Percentiles rank a stretch among this genome's conserved stretches.
Conservation (phyloP, 2,113 vertebrate genomes). For the Chaetodon auriga region DNA sequence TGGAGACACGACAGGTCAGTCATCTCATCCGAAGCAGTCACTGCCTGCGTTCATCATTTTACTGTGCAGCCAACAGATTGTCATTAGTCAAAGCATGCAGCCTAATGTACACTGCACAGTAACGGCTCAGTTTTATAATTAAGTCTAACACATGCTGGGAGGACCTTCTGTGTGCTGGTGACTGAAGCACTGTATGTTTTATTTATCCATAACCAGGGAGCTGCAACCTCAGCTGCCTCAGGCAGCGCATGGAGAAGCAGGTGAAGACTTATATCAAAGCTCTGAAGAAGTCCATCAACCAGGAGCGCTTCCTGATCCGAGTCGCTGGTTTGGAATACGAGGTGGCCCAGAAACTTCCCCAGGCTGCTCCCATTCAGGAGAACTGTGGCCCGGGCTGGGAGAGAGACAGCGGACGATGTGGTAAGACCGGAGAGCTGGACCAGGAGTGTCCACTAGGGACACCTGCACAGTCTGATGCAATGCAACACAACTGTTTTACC, state of each 20-base stretch:
- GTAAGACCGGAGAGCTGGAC: constrained; percentile 84
- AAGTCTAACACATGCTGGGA: too few species aligned
- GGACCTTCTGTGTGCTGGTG: not conserved
- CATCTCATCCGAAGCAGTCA: too few species aligned
- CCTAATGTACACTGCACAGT: not conserved
- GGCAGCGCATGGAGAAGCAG: constrained; percentile 93
- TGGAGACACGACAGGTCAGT: constrained; percentile 93
- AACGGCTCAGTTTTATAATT: not conserved
- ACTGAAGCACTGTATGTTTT: not conserved
- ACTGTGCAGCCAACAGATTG: not conserved
- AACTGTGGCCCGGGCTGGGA: constrained; percentile 89
- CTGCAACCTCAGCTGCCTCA: constrained; percentile 93
- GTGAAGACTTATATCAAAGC: constrained; percentile 95
- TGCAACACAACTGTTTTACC: not conserved
- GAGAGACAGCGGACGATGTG: constrained; percentile 91
- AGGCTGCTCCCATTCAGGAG: constrained; percentile 63
- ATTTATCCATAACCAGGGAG: constrained; percentile 80
- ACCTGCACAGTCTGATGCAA: not conserved
- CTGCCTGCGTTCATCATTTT: not conserved
- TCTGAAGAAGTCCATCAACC: constrained; percentile 97
- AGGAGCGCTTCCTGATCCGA: constrained; percentile 96
- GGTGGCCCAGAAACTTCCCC: constrained; percentile 91
- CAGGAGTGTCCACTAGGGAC: not conserved
- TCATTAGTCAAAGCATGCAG: not conserved
- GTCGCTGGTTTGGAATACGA: constrained; percentile 95